Evolutionary conservation across 1,140 invertebrate genomes (phyloP).

Genomic region (Spodoptera litura): DNA sequence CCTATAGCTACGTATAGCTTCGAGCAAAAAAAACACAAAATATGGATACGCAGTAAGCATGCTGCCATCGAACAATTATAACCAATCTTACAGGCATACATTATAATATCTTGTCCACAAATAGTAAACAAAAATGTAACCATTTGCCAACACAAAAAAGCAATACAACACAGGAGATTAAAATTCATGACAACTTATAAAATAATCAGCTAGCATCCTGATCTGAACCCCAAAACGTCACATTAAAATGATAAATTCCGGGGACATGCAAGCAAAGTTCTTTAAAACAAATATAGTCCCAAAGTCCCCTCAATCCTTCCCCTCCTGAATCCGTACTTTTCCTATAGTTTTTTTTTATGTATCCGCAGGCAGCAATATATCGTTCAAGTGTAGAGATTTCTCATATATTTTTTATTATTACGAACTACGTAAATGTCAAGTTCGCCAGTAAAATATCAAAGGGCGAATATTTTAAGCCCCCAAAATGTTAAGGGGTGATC

Average conservation of each 20-base stretch:
- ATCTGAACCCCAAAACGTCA: conserved; percentile 1
- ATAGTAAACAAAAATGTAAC: neutral
- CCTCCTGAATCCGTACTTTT: conserved; percentile 47
- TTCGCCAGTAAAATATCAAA: conserved; percentile 49
- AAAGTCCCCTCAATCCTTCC: conserved; percentile 47
- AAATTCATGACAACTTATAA: too few relatives aligned
- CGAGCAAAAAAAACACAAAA: too few relatives aligned
- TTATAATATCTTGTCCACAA: neutral
- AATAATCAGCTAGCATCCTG: neutral
- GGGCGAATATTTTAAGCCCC: conserved; percentile 52
- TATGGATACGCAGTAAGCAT: too few relatives aligned
- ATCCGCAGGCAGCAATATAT: conserved; percentile 70
- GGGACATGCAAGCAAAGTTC: conserved; percentile 9
- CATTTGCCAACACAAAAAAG: too few relatives aligned
- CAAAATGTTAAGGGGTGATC: conserved; percentile 46
- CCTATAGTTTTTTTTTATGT: conserved; percentile 72
- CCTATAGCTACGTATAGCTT: too few relatives aligned
- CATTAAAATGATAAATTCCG: conserved; percentile 31
- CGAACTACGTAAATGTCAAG: conserved; percentile 62
- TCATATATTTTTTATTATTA: conserved; percentile 81
- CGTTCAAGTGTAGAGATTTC: conserved; percentile 66
- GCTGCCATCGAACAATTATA: too few relatives aligned
- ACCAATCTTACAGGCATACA: too few relatives aligned
- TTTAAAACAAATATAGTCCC: conserved; percentile 24
- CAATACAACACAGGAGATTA: too few relatives aligned